phyloP scores from a whole-genome alignment of 1,140 invertebrate genomes.

The Streblospio benedicti region DNA sequence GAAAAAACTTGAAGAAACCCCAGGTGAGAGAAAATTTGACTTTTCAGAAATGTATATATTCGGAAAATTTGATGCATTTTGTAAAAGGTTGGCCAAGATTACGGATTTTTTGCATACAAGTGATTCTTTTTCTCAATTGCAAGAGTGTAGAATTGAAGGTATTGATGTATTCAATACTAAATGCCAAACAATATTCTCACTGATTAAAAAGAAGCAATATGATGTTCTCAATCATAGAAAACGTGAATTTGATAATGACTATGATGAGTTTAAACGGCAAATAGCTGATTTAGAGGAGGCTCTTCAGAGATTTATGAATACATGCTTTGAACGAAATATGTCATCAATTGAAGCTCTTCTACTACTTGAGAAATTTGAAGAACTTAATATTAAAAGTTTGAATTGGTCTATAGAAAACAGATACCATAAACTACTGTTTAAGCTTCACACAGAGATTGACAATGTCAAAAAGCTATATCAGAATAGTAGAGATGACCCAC shows the following conservation, averaged over 20 bases:
- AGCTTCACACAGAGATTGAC: conserved; percentile 52
- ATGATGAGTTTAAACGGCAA: conserved; percentile 67
- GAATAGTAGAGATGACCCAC: conserved; percentile 71
- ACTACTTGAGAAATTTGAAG: conserved; percentile 74
- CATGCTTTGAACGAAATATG: conserved; percentile 79
- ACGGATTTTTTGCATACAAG: background rate
- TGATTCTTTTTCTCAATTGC: background rate
- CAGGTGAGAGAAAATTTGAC: conserved; percentile 61
- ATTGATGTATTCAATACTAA: conserved; percentile 60
- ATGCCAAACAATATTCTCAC: conserved; percentile 50
- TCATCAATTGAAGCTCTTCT: conserved; percentile 81
- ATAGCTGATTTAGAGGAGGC: conserved; percentile 66
- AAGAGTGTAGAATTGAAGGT: conserved; percentile 51
- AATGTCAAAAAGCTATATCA: conserved; percentile 64
- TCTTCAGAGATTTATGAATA: conserved; percentile 56
- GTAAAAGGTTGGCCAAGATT: background rate
- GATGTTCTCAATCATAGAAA: conserved; percentile 86
- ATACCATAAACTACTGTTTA: conserved; percentile 4
- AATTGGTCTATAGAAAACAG: conserved; percentile 52
- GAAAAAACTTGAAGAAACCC: conserved; percentile 40
- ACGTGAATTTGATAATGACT: conserved; percentile 76
- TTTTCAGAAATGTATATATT: conserved; percentile 55
- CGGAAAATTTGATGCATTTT: background rate
- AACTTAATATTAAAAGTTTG: conserved; percentile 48
- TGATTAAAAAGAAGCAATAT: conserved; percentile 74